Conservation (phyloP, 2,797 vertebrate species). For the Anguilla obscura region DNA sequence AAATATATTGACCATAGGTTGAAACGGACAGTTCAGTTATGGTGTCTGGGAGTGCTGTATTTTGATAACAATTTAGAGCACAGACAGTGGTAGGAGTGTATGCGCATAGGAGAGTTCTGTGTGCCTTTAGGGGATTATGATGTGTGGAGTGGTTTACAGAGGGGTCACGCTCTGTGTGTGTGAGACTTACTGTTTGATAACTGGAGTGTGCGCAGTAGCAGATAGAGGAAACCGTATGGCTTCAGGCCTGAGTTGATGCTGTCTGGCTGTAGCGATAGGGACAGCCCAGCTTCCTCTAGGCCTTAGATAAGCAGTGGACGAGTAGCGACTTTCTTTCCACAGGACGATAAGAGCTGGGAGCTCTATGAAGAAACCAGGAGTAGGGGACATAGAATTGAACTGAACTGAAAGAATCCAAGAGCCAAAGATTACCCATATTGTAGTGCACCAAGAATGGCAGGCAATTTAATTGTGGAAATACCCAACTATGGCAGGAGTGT, state of each 20-base stretch:
- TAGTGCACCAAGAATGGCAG: not conserved
- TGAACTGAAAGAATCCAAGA: not conserved
- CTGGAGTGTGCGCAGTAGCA: not conserved
- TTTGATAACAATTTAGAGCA: not conserved
- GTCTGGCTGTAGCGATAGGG: constrained; percentile 27
- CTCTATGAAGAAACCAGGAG: not conserved
- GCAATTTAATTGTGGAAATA: not conserved
- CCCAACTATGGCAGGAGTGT: not conserved
- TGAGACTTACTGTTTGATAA: not conserved
- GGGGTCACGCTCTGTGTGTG: not conserved
- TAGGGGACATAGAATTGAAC: not conserved
- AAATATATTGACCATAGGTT: not conserved
- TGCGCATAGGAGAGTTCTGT: not conserved
- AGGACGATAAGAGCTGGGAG: not conserved
- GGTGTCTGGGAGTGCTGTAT: not conserved
- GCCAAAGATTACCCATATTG: not conserved
- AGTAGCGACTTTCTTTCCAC: not conserved
- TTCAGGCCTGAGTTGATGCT: not conserved
- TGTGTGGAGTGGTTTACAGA: not conserved
- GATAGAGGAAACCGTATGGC: not conserved
- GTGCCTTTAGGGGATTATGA: not conserved
- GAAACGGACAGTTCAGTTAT: not conserved
- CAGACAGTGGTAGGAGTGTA: not conserved
- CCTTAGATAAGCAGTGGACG: constrained; percentile 19
- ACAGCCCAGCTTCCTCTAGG: not conserved